phyloP scores from a whole-genome alignment of 2,888 invertebrate species.

The Xanthia icteritia region DNA sequence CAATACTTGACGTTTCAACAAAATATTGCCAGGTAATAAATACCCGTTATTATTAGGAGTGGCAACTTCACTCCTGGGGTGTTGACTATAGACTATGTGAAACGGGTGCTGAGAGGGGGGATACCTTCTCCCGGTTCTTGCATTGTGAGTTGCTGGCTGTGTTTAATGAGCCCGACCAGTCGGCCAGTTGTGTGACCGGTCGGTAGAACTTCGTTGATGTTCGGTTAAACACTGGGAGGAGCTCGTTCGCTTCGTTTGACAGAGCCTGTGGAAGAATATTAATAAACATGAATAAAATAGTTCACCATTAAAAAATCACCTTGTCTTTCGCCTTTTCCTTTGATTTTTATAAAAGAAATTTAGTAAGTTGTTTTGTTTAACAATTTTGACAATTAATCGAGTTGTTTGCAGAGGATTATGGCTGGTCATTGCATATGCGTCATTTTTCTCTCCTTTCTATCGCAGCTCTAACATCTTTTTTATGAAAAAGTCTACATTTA shows the following conservation, averaged over 20 bases:
- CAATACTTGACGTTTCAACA: conserved; percentile 22
- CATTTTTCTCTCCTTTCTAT: too few relatives aligned
- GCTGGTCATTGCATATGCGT: too few relatives aligned
- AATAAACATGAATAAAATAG: too few relatives aligned
- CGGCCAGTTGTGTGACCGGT: conserved; percentile 94
- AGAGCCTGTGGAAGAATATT: conserved; percentile 92
- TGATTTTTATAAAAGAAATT: too few relatives aligned
- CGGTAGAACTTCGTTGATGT: conserved; percentile 97
- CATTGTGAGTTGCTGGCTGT: conserved; percentile 73
- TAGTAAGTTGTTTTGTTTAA: too few relatives aligned
- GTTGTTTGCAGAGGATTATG: too few relatives aligned
- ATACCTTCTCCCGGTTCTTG: conserved; percentile 77
- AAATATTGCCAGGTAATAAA: conserved; percentile 37
- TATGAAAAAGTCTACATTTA: too few relatives aligned
- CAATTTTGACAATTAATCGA: too few relatives aligned
- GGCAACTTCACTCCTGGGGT: conserved; percentile 59
- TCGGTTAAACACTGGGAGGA: conserved; percentile 99
- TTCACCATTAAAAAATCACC: too few relatives aligned
- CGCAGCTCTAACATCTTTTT: too few relatives aligned
- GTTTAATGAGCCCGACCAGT: conserved; percentile 93
- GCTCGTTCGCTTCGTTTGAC: conserved; percentile 98
- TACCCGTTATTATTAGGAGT: conserved; percentile 22
- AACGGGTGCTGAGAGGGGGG: conserved; percentile 76
- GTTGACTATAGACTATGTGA: conserved; percentile 74
- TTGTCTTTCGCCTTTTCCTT: too few relatives aligned